A percentile compares a stretch with the other conserved stretches of the same genome.
phyloP scores from a whole-genome alignment of 2,113 vertebrate genomes.

The Baryphthengus martii region DNA sequence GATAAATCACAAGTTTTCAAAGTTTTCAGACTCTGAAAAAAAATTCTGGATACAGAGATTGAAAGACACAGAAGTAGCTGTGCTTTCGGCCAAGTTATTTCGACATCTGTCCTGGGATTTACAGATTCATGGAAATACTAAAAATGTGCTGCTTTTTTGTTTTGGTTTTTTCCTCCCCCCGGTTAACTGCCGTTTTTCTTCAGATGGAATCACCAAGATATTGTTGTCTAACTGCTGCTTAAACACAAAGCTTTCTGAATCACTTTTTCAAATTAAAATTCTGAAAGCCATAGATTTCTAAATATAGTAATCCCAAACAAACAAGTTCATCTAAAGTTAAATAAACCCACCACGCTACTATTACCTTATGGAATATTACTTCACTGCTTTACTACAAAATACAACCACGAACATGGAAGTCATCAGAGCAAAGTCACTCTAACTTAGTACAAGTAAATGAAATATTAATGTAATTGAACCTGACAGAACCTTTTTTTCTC shows the following conservation, averaged over 20 bases:
- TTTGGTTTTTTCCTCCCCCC: background rate
- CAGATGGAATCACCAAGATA: background rate
- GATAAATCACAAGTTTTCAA: background rate
- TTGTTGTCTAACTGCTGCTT: background rate
- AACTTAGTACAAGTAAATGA: background rate
- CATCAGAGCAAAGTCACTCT: background rate
- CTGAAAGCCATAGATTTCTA: background rate
- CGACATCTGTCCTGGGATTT: background rate
- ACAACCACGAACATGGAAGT: background rate
- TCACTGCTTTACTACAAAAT: background rate
- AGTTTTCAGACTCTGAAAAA: background rate
- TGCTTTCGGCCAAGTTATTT: background rate
- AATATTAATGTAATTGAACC: background rate
- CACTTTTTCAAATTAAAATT: background rate
- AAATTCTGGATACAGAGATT: background rate
- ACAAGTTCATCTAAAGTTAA: background rate
- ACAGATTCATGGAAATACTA: background rate
- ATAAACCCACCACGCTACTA: background rate
- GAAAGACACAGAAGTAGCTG: background rate
- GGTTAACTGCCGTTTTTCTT: background rate
- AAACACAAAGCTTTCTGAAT: background rate
- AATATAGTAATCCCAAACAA: background rate
- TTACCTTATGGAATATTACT: background rate
- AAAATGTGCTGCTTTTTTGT: background rate
- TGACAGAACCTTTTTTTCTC: background rate